These are phyloP conservation scores for Acanthochromis polyacanthus DNA, from an alignment of 2,113 vertebrate genomes.

Conservation along the genomic window DNA sequence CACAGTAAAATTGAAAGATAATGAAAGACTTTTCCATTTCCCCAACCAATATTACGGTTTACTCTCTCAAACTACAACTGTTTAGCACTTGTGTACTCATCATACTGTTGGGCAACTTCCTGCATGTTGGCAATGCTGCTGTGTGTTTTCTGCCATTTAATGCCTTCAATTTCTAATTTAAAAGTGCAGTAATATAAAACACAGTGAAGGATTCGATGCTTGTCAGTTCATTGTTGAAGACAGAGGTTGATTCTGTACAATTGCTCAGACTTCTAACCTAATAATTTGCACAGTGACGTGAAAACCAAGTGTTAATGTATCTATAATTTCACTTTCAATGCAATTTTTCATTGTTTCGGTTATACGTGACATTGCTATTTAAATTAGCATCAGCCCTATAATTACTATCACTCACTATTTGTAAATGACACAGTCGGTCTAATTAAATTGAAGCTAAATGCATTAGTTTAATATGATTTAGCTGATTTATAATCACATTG, in stretches of 20 bases:
- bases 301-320: constrained; percentile 28
- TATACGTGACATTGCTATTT: constrained; percentile 1
- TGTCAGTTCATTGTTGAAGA: constrained; percentile 13
- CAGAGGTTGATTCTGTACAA: not conserved
- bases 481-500: constrained; percentile 8
- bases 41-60: constrained; percentile 3
- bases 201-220: constrained; percentile 20
- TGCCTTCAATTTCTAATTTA: constrained; percentile 29
- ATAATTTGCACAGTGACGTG: constrained; percentile 17
- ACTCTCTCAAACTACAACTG: not conserved
- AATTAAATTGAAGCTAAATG: not conserved
- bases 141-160: constrained; percentile 4
- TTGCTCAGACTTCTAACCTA: constrained; percentile 18
- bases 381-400: constrained; percentile 6
- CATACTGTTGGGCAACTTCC: constrained; percentile 17
- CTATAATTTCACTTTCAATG: constrained; percentile 22
- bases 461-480: constrained; percentile 18
- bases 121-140: not conserved
- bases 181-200: constrained; percentile 9
- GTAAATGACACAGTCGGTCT: not conserved
- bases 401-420: constrained; percentile 11
- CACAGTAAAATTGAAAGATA: constrained; percentile 49
- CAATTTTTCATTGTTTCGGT: not conserved
- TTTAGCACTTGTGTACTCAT: constrained; percentile 11
- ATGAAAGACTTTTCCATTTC: constrained; percentile 30